Percentiles rank a stretch among this genome's conserved stretches.
Evolutionary conservation across 2,113 vertebrate genomes (phyloP).

Genomic region (Dicentrarchus labrax): DNA sequence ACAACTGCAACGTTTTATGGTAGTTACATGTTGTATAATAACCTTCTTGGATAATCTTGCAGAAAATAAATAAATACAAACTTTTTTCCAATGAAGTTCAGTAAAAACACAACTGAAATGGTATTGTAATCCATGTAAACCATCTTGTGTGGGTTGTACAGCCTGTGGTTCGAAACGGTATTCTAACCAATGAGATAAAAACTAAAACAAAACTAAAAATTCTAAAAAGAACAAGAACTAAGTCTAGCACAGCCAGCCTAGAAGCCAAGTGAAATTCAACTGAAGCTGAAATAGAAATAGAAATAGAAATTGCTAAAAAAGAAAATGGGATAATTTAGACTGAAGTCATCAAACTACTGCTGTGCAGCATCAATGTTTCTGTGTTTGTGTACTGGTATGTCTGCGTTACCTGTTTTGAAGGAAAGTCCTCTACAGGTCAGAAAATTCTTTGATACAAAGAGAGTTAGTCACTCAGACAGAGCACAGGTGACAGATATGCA

Average conservation of each 20-base stretch:
- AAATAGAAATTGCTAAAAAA: constrained; percentile 18
- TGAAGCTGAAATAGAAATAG: constrained; percentile 39
- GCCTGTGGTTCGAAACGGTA: neutral
- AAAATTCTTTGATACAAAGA: constrained; percentile 67
- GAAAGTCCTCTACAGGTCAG: constrained; percentile 71
- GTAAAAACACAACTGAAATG: neutral
- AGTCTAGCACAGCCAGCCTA: neutral
- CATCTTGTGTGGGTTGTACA: neutral
- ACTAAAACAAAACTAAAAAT: neutral
- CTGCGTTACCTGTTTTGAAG: constrained; percentile 32
- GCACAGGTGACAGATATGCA: constrained; percentile 82
- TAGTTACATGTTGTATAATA: neutral
- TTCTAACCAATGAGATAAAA: constrained; percentile 9
- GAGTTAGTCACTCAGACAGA: constrained; percentile 77
- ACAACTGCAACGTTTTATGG: neutral
- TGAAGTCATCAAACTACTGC: constrained; percentile 27
- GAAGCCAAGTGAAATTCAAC: constrained; percentile 5
- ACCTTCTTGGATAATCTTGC: neutral
- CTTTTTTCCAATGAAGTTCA: no score
- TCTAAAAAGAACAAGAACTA: neutral
- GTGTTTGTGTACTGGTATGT: constrained; percentile 40
- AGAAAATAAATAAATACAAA: no score
- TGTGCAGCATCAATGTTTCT: constrained; percentile 16
- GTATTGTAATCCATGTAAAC: neutral
- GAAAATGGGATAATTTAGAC: neutral